Evolutionary conservation across 2,113 vertebrate species (phyloP).

Genomic region (Canis aureus): DNA sequence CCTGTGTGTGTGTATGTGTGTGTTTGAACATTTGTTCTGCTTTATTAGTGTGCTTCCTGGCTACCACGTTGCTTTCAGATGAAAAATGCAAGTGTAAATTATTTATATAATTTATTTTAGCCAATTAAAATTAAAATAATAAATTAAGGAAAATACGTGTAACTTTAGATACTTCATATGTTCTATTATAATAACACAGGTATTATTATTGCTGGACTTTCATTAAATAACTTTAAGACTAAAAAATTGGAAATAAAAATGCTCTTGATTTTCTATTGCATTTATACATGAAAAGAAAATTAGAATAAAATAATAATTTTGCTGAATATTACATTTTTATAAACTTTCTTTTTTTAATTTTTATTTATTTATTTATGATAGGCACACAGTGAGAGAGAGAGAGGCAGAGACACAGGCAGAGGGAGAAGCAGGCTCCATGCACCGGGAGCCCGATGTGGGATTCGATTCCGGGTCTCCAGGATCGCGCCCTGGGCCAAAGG

Average conservation of each 20-base stretch:
- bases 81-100: neutral
- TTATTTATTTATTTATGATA: too few relatives aligned
- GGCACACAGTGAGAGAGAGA: too few relatives aligned
- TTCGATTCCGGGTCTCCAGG: too few relatives aligned
- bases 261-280: neutral
- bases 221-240: neutral
- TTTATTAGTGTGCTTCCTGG: neutral
- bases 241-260: neutral
- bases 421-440: too few relatives aligned
- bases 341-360: too few relatives aligned
- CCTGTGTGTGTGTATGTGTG: neutral
- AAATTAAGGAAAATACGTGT: neutral
- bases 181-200: neutral
- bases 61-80: neutral
- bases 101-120: neutral
- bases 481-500: too few relatives aligned
- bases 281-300: conserved; percentile 26
- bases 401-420: too few relatives aligned
- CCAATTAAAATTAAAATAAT: conserved; percentile 16
- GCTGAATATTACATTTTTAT: neutral
- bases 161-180: neutral
- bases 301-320: conserved; percentile 19
- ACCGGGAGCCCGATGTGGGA: too few relatives aligned
- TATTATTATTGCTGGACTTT: neutral
- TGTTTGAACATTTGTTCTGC: neutral